Evolutionary conservation across 2,888 invertebrate genomes (phyloP).

Genomic region (Acronicta psi): DNA sequence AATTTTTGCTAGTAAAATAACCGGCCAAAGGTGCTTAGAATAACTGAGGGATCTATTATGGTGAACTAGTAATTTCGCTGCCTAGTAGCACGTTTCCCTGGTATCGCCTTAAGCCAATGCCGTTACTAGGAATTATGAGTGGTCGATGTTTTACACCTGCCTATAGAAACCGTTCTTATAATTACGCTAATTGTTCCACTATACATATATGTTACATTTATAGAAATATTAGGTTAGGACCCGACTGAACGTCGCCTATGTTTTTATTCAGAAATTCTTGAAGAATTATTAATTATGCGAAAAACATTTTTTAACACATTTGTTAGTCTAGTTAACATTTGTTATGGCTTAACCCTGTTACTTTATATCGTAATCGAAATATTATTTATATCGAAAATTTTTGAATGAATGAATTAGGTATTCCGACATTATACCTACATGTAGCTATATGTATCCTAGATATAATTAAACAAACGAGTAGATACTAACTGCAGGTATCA

Average conservation of each 20-base stretch:
- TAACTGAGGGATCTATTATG: slow-evolving; percentile 80
- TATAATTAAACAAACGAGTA: slow-evolving; percentile 17
- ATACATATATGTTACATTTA: slow-evolving; percentile 61
- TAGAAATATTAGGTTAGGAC: slow-evolving; percentile 54
- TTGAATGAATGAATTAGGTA: no score
- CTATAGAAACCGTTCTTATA: slow-evolving; percentile 81
- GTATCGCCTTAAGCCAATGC: slow-evolving; percentile 83
- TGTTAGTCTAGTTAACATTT: slow-evolving; percentile 10
- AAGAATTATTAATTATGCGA: slow-evolving; percentile 32
- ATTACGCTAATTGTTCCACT: slow-evolving; percentile 83
- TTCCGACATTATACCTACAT: no score
- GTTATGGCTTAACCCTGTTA: no score
- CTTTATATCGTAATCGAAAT: no score
- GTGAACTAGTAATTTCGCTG: slow-evolving; percentile 81
- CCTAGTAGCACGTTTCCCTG: slow-evolving; percentile 83
- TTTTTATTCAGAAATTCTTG: slow-evolving; percentile 40
- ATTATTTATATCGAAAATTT: no score
- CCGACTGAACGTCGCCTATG: slow-evolving; percentile 44
- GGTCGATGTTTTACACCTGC: slow-evolving; percentile 83
- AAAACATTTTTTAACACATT: slow-evolving; percentile 30
- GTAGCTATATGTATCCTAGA: no score
- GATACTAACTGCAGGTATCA: slow-evolving; percentile 14
- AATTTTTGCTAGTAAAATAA: slow-evolving; percentile 71
- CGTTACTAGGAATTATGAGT: slow-evolving; percentile 86
- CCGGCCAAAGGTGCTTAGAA: slow-evolving; percentile 80